Conservation (phyloP, 2,888 invertebrate genomes). For the Epistrophe grossulariae region DNA sequence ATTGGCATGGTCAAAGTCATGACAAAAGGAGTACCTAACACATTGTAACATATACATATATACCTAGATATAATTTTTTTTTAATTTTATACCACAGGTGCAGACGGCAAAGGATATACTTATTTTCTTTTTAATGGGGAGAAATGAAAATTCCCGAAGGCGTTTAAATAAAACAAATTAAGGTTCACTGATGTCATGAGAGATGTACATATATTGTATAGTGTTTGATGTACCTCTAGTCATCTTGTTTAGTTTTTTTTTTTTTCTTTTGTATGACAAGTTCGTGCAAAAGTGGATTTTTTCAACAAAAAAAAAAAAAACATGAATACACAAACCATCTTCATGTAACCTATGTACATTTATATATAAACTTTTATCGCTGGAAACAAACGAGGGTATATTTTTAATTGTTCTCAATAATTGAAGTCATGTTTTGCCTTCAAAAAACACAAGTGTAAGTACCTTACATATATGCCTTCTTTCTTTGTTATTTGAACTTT, state of each 20-base stretch:
- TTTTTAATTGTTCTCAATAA: conserved; percentile 21
- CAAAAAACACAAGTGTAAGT: background rate
- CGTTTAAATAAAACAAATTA: background rate
- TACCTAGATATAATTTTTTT: background rate
- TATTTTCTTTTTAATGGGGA: conserved; percentile 27
- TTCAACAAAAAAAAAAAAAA: too few relatives aligned
- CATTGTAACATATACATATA: background rate
- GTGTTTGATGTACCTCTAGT: background rate
- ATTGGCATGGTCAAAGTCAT: conserved; percentile 61
- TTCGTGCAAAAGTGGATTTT: conserved; percentile 29
- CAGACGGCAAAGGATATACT: conserved; percentile 3
- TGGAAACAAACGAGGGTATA: background rate
- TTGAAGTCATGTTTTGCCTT: conserved; percentile 18
- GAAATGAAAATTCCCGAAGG: conserved; percentile 2
- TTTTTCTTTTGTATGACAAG: conserved; percentile 13
- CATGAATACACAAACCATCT: background rate
- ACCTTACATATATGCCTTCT: background rate
- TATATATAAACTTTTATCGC: background rate
- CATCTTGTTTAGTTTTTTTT: background rate
- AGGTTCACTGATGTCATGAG: conserved; percentile 7
- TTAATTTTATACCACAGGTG: conserved; percentile 7
- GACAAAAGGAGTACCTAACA: conserved; percentile 22
- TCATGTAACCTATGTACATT: background rate
- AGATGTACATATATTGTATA: background rate
- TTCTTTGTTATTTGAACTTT: conserved; percentile 17